Evolutionary conservation across 2,888 invertebrate genomes (phyloP).

Genomic region (Cosmorhoe ocellata): DNA sequence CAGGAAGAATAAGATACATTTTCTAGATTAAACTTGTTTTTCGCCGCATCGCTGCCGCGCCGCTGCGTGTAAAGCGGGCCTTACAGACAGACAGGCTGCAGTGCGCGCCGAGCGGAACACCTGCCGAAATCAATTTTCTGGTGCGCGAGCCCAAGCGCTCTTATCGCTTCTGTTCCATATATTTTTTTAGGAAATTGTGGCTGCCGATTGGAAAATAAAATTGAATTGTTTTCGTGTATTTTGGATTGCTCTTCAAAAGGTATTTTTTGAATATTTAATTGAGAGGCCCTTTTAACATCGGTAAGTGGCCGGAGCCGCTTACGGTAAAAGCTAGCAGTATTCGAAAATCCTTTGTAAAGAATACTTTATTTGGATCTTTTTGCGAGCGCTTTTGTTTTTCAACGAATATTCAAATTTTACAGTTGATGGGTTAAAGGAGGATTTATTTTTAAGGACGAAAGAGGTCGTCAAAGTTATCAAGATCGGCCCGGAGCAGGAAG

Average conservation of each 20-base stretch:
- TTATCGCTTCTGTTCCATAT: conserved; percentile 35
- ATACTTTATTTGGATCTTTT: no score
- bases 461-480: background rate
- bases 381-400: no score
- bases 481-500: conserved; percentile 9
- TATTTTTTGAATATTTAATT: no score
- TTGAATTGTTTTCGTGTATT: conserved; percentile 26
- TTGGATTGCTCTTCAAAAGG: conserved; percentile 18
- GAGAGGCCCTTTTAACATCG: no score
- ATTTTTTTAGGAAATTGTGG: conserved; percentile 36
- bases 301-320: no score
- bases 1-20: no score
- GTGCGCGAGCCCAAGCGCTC: conserved; percentile 41
- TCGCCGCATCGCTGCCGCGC: background rate
- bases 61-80: background rate
- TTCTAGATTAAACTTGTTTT: no score
- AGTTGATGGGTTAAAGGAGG: no score
- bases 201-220: conserved; percentile 34
- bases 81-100: conserved; percentile 7
- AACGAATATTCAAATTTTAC: no score
- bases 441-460: no score
- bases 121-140: conserved; percentile 61
- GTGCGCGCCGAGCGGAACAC: conserved; percentile 43
- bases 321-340: no score
- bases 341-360: no score